Conservation (phyloP, 53 echinoderm and acorn worm species). For the Echinometra lucunter region DNA sequence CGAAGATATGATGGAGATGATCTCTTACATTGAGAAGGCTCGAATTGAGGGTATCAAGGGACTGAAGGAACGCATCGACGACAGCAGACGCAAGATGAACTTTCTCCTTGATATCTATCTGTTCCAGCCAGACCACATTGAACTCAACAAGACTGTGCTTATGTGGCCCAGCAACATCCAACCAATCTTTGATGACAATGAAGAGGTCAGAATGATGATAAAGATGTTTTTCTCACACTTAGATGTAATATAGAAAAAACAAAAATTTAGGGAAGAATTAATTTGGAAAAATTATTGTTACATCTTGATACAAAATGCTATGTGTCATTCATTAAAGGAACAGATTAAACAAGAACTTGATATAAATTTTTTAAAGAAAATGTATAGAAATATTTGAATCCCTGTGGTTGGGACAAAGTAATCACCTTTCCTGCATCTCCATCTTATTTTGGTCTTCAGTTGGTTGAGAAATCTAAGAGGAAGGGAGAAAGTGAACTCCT, state of each 20-base stretch:
- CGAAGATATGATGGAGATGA: slow-evolving; percentile 96
- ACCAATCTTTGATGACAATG: slow-evolving; percentile 96
- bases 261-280: too few relatives aligned
- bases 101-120: slow-evolving; percentile 94
- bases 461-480: slow-evolving; percentile 95
- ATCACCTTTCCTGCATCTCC: neutral
- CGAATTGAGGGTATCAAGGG: slow-evolving; percentile 93
- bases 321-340: too few relatives aligned
- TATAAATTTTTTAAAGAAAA: too few relatives aligned
- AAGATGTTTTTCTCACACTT: neutral
- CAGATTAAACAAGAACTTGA: too few relatives aligned
- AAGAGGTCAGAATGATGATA: slow-evolving; percentile 78
- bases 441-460: slow-evolving; percentile 56
- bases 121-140: slow-evolving; percentile 93
- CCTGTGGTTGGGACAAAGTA: neutral
- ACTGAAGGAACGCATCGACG: slow-evolving; percentile 85
- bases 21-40: slow-evolving; percentile 93
- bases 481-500: slow-evolving; percentile 94
- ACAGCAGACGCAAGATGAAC: slow-evolving; percentile 86
- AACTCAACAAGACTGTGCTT: slow-evolving; percentile 90
- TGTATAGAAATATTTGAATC: neutral
- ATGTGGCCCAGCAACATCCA: slow-evolving; percentile 93
- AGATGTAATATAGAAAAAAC: too few relatives aligned
- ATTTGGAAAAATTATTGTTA: too few relatives aligned
- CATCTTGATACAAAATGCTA: too few relatives aligned